Evolutionary conservation across 1,140 invertebrate genomes (phyloP), one percentile per base, ranked within the genome.

Genomic region (Olivierus martensii): DNA sequence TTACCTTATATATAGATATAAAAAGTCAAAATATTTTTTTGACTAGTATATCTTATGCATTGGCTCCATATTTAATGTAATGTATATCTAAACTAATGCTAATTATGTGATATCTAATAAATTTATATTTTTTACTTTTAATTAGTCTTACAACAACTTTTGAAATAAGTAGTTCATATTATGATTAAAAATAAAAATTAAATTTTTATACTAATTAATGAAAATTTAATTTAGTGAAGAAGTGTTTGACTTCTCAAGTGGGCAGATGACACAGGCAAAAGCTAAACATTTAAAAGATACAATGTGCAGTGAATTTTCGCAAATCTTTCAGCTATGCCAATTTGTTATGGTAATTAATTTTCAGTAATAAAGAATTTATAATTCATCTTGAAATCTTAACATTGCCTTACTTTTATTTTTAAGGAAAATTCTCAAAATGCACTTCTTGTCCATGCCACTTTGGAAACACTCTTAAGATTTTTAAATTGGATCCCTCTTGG

Each of bases 401-500:
- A n/a, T n/a, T n/a, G n/a, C n/a, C n/a, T 43, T 43, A 19, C 46
- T 47, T n/a, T 41, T 56, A 41, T 49, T 38, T 60, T 65, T 10
- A 61, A 79, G 77, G 91, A 97, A 63, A 93, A 92, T 73, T 97
- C 93, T 35, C 87, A 93, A 72, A 96, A 96, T 79, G 88, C 90
- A 46, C 81, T 86, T 52, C 72, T 98, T 38, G 90, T 97, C 55
- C 84, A 83, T 62, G 84, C 91, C 12, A 99, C 95, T 3, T 73
- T 99, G 51, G 90, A 96, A 66, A 99, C 96, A 18, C 73, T 99
- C 45, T 73, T 99, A 45, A 78, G 91, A 69, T 99, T 99, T 76
- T 76, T 99, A 17, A 98, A 96, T 68, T 99, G 96, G 96, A 98
- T 99, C 67, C 96, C 96, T 17, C 74, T 99, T 45, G 95, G 95